Evolutionary conservation across 2,888 invertebrate species (phyloP).

Genomic region (Hanleya hanleyi): DNA sequence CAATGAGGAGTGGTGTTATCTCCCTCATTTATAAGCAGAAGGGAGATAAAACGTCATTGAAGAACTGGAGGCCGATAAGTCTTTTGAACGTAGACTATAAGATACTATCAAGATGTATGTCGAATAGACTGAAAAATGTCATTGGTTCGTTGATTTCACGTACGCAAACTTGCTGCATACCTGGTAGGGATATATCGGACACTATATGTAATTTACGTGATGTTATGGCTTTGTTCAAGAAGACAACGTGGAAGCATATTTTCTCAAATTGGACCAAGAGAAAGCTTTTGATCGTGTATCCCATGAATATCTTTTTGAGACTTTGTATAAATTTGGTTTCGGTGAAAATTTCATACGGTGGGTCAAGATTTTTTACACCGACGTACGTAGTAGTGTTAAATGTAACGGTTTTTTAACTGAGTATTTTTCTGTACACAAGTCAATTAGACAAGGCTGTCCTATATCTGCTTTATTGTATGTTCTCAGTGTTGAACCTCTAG

Average conservation of each 20-base stretch:
- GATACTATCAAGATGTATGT: conserved; percentile 39
- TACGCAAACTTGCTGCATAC: conserved; percentile 40
- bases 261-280: conserved; percentile 44
- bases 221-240: conserved; percentile 39
- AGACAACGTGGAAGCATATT: conserved; percentile 30
- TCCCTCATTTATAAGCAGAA: background rate
- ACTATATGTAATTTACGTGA: conserved; percentile 38
- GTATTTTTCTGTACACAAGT: background rate
- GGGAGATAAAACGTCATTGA: too few relatives aligned
- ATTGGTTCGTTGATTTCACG: too few relatives aligned
- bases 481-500: background rate
- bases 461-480: conserved; percentile 8
- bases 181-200: conserved; percentile 43
- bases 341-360: conserved; percentile 34
- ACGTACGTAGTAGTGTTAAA: background rate
- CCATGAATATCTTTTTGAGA: conserved; percentile 38
- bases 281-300: conserved; percentile 47
- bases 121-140: conserved; percentile 35
- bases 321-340: conserved; percentile 40
- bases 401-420: background rate
- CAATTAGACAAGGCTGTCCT: conserved; percentile 1
- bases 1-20: too few relatives aligned
- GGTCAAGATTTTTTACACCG: conserved; percentile 41
- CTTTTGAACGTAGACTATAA: conserved; percentile 43
- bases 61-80: conserved; percentile 44